phyloP scores from a whole-genome alignment of 2,797 vertebrate genomes.

The Trematomus bernacchii region DNA sequence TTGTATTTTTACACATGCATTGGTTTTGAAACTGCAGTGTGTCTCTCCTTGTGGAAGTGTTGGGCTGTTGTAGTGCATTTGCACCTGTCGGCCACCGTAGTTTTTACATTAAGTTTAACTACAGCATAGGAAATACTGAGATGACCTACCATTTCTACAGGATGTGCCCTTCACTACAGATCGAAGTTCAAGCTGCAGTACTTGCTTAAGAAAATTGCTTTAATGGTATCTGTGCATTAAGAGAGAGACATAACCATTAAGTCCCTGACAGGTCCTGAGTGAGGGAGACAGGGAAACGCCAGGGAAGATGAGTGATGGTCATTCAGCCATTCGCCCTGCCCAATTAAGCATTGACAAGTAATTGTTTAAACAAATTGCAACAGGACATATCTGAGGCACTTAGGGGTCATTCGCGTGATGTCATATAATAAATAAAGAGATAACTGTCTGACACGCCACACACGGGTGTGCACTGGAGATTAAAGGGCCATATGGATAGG shows the following conservation, averaged over 20 bases:
- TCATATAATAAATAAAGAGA: slow-evolving; percentile 77
- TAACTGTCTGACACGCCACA: slow-evolving; percentile 64
- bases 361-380: slow-evolving; percentile 78
- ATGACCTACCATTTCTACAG: background rate
- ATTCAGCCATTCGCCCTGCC: slow-evolving; percentile 57
- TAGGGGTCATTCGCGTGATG: slow-evolving; percentile 67
- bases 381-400: slow-evolving; percentile 68
- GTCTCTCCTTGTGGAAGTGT: too few species aligned
- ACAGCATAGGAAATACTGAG: slow-evolving; percentile 1
- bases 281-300: slow-evolving; percentile 27
- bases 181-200: slow-evolving; percentile 38
- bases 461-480: slow-evolving; percentile 57
- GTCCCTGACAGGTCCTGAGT: slow-evolving; percentile 33
- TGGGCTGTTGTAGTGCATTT: too few species aligned
- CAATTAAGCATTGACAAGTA: slow-evolving; percentile 79
- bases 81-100: too few species aligned
- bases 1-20: too few species aligned
- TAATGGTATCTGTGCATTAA: slow-evolving; percentile 46
- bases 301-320: slow-evolving; percentile 66
- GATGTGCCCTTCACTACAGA: slow-evolving; percentile 1
- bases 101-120: background rate
- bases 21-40: too few species aligned
- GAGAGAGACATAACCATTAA: slow-evolving; percentile 49
- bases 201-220: slow-evolving; percentile 63
- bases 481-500: slow-evolving; percentile 74